These are phyloP conservation scores for Scaptomyza polygonia DNA, from an alignment of 2,888 invertebrate genomes.

Conservation along the genomic window DNA sequence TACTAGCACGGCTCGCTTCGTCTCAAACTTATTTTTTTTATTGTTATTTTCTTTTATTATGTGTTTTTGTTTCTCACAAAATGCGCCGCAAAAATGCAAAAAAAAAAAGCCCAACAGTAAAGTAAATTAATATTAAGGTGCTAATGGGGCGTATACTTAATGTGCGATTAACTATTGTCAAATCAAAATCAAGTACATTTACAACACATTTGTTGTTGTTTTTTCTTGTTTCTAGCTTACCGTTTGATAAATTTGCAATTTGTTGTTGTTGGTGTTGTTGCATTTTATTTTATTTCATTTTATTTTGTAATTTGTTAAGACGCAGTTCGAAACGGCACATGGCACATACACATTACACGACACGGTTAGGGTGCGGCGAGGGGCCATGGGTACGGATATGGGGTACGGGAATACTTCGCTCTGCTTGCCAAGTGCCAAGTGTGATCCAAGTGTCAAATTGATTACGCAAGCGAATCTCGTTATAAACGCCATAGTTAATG, in stretches of 20 bases:
- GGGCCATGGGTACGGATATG: background rate
- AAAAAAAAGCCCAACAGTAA: background rate
- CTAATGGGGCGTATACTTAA: slow-evolving; percentile 67
- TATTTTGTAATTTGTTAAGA: slow-evolving; percentile 44
- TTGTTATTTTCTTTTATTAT: slow-evolving; percentile 1
- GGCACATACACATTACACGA: slow-evolving; percentile 17
- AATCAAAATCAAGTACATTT: background rate
- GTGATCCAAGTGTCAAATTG: slow-evolving; percentile 70
- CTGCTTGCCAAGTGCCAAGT: slow-evolving; percentile 28
- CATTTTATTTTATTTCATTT: background rate
- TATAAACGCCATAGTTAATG: slow-evolving; percentile 67
- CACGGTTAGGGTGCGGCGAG: background rate
- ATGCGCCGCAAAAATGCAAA: slow-evolving; percentile 58
- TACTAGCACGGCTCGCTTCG: background rate
- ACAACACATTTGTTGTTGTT: slow-evolving; percentile 24
- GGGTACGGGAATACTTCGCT: background rate
- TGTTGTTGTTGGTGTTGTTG: slow-evolving; percentile 15
- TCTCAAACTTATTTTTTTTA: slow-evolving; percentile 10
- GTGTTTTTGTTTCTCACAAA: slow-evolving; percentile 39
- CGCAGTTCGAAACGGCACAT: slow-evolving; percentile 48
- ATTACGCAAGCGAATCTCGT: slow-evolving; percentile 65
- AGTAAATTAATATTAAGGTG: background rate
- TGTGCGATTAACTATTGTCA: slow-evolving; percentile 48
- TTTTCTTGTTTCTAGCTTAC: slow-evolving; percentile 17
- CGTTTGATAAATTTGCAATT: slow-evolving; percentile 37